These are phyloP conservation scores for Cylloceria caligata DNA, from an alignment of 2,888 invertebrate genomes.

Conservation along the genomic window DNA sequence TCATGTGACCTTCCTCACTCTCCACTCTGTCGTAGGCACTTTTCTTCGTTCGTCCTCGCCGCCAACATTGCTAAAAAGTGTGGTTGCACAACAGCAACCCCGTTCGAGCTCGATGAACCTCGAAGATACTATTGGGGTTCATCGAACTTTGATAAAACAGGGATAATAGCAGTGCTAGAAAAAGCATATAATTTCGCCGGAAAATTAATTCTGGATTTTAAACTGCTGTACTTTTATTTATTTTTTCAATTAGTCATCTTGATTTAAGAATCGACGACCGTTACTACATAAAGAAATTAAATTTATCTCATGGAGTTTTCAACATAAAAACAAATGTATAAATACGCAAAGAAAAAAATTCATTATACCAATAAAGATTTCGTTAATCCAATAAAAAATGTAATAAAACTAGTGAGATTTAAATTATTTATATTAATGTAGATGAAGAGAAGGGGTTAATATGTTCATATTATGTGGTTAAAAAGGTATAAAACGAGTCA, in stretches of 20 bases:
- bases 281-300: no score
- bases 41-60: slow-evolving; percentile 28
- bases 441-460: neutral
- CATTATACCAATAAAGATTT: no score
- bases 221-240: no score
- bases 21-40: neutral
- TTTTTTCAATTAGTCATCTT: neutral
- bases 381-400: no score
- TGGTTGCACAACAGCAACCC: slow-evolving; percentile 44
- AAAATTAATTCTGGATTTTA: neutral
- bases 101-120: slow-evolving; percentile 51
- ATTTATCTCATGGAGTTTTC: no score
- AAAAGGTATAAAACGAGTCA: neutral
- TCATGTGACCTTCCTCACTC: slow-evolving; percentile 67
- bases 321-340: no score
- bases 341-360: no score
- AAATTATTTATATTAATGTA: neutral
- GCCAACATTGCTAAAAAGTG: neutral
- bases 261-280: no score
- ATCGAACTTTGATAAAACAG: slow-evolving; percentile 49
- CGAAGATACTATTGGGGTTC: slow-evolving; percentile 42
- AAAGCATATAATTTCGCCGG: neutral
- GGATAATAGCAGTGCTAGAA: neutral
- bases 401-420: no score
- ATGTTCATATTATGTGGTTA: neutral